Evolutionary conservation across 2,113 vertebrate genomes (phyloP), one percentile per base, ranked within the genome.

Genomic region (Spea multiplicata): DNA sequence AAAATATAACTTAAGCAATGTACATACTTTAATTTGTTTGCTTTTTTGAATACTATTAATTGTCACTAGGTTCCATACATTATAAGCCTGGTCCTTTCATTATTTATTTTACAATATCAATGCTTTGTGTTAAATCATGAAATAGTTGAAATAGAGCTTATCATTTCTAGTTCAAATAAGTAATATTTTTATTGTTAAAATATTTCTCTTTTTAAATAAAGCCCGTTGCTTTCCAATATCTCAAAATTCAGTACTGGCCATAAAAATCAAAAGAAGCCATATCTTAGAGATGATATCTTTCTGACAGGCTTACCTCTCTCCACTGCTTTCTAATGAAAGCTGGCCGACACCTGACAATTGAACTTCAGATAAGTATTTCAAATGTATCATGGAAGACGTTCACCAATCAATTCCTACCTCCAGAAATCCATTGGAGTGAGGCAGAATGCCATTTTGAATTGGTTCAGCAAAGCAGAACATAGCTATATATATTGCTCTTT

Each of bases 281-380:
- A 72, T 68, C 69, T 82, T 86, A 82, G 79, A 90, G 88, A 87
- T 73, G 81, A 16, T 73, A 83, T 87, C 76, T 78, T 75, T 71
- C 75, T 85, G 84, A 84, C 86, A 89, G 85, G 68, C 68, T 4
- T 5, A 74, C 75, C 83, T 92, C 84, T 75, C 81, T 87, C 80
- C 83, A 78, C 82, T 91, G 82, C 85, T 84, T 88, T 3, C 78
- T 84, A 88, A 89, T 86, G 83, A 89, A 81, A 86, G 70, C 75
- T 86, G 88, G 86, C 85, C 82, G 89, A 75, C 82, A 88, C 73
- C 84, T 88, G 86, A 89, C 83, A 87, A 81, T 68, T 86, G 62
- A 78, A 16, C 83, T 84, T 86, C 81, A 84, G 78, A 88, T 86
- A 89, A 90, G 89, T 88, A 87, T 88, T 88, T 91, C 82, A 89